These are phyloP conservation scores for Caenorhabditis parvicauda DNA, from an alignment of 2,888 invertebrate genomes.

Conservation along the genomic window DNA sequence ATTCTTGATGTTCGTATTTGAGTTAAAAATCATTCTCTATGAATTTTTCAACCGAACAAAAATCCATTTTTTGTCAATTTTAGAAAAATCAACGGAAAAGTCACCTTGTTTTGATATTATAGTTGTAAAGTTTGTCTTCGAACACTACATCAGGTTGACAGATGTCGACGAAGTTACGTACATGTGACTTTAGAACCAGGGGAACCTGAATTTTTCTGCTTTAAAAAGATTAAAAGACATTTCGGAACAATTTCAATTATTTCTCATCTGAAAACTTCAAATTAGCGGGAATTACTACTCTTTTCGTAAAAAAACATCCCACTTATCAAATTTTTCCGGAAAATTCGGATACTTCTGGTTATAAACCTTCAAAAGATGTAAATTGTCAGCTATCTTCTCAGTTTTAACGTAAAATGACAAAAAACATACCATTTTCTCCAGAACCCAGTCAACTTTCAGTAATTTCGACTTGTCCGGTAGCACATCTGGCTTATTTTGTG, in stretches of 20 bases:
- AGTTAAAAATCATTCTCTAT: no score
- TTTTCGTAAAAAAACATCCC: no score
- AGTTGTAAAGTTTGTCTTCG: conserved; percentile 50
- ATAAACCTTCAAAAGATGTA: no score
- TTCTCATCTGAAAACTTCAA: no score
- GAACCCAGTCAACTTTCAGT: conserved; percentile 44
- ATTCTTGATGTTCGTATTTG: no score
- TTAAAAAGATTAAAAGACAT: not conserved
- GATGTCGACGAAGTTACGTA: conserved; percentile 41
- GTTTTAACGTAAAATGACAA: not conserved
- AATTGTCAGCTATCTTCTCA: no score
- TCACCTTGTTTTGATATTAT: conserved; percentile 24
- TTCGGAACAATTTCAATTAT: not conserved
- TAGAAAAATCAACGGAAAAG: no score
- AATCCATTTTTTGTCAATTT: no score
- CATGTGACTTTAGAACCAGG: conserved; percentile 34
- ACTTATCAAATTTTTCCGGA: no score
- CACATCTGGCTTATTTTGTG: conserved; percentile 2
- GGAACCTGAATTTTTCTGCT: conserved; percentile 34
- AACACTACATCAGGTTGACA: conserved; percentile 36
- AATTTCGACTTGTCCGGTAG: conserved; percentile 37
- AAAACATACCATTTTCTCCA: conserved; percentile 35
- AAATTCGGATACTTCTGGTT: no score
- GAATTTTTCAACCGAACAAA: no score
- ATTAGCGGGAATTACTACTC: no score